phyloP scores from a whole-genome alignment of 2,888 invertebrate species.

The Heliconius aoede region DNA sequence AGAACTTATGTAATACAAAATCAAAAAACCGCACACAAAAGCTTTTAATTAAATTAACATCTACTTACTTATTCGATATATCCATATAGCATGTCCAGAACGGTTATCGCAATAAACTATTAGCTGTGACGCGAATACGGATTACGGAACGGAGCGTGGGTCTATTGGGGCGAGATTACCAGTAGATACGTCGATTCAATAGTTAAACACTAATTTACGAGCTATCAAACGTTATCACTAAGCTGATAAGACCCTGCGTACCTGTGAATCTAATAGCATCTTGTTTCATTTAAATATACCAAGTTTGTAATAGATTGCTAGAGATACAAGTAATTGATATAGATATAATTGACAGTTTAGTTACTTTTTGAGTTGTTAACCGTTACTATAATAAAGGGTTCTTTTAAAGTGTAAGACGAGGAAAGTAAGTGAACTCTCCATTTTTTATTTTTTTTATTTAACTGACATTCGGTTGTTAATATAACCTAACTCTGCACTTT shows the following conservation, averaged over 20 bases:
- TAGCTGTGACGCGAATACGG: conserved; percentile 40
- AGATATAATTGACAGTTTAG: background rate
- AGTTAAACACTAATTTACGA: conserved; percentile 42
- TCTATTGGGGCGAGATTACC: conserved; percentile 42
- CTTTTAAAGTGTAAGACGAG: too few relatives aligned
- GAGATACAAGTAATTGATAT: conserved; percentile 5
- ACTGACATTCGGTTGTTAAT: too few relatives aligned
- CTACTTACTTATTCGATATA: conserved; percentile 29
- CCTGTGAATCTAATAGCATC: conserved; percentile 10
- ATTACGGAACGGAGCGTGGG: conserved; percentile 37
- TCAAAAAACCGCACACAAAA: too few relatives aligned
- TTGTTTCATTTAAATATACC: conserved; percentile 14
- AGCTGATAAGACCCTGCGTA: conserved; percentile 1
- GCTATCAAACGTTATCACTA: conserved; percentile 29
- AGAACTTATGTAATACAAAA: too few relatives aligned
- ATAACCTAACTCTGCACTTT: too few relatives aligned
- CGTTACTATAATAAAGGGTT: too few relatives aligned
- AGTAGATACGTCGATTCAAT: conserved; percentile 46
- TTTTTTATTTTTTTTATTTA: too few relatives aligned
- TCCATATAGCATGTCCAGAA: conserved; percentile 27
- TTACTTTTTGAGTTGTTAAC: background rate
- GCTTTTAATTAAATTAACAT: conserved; percentile 5
- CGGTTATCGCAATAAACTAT: conserved; percentile 43
- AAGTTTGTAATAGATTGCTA: conserved; percentile 10
- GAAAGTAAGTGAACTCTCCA: too few relatives aligned